These are phyloP conservation scores for Tringa solitaria DNA, from an alignment of 2,113 vertebrate species.

Conservation along the genomic window DNA sequence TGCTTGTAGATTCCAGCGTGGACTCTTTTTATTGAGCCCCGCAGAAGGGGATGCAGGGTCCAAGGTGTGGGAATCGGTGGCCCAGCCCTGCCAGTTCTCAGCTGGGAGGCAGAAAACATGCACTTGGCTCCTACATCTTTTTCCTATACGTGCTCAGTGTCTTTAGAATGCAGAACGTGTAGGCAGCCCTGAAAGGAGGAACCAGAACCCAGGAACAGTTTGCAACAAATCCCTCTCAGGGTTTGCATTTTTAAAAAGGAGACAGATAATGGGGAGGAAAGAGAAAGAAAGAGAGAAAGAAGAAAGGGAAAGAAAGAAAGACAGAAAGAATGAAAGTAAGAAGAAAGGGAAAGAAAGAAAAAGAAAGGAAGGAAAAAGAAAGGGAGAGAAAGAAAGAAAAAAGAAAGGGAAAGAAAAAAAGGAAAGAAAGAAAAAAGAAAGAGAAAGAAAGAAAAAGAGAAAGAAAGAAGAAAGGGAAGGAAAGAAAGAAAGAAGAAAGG, in stretches of 20 bases:
- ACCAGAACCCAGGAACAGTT: neutral
- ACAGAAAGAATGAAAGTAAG: neutral
- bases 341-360: too few relatives aligned
- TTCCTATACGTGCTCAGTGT: neutral
- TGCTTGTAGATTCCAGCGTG: neutral
- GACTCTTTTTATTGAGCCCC: neutral
- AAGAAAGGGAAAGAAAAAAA: too few relatives aligned
- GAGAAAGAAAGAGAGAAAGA: too few relatives aligned
- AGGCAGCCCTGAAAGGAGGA: neutral
- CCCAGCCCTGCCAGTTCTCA: neutral
- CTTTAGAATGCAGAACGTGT: neutral
- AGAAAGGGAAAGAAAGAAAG: rapidly evolving
- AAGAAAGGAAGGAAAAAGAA: neutral
- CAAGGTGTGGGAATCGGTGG: neutral
- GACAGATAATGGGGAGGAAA: too few relatives aligned
- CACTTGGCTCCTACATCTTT: neutral
- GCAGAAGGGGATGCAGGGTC: neutral
- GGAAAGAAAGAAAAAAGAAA: too few relatives aligned
- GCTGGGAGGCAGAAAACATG: neutral
- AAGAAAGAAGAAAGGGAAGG: too few relatives aligned
- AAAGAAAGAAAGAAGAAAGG: too few relatives aligned
- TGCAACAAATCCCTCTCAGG: neutral
- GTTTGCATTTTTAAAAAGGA: neutral
- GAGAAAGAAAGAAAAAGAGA: too few relatives aligned
- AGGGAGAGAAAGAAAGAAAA: too few relatives aligned